A percentile compares a stretch with the other conserved stretches of the same genome.
phyloP scores from a whole-genome alignment of 2,888 invertebrate species.

The Harpagoxenus sublaevis region DNA sequence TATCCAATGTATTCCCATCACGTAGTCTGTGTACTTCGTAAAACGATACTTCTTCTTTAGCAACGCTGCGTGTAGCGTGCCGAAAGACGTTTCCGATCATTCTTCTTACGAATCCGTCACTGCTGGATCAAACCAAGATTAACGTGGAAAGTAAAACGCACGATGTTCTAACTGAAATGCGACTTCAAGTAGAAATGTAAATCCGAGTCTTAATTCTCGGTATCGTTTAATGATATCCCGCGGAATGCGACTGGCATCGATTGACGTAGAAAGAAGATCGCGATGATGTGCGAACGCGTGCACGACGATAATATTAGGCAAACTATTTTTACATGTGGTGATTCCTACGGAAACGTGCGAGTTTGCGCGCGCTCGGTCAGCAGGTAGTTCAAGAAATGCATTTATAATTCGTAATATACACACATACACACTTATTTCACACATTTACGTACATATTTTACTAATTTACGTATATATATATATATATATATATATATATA shows the following conservation, averaged over 20 bases:
- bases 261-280: neutral
- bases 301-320: slow-evolving; percentile 61
- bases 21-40: slow-evolving; percentile 13
- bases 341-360: slow-evolving; percentile 60
- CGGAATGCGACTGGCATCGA: slow-evolving; percentile 21
- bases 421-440: neutral
- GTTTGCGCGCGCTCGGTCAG: slow-evolving; percentile 34
- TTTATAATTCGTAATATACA: slow-evolving; percentile 57
- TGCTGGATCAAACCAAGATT: neutral
- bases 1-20: slow-evolving; percentile 16
- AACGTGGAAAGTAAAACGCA: neutral
- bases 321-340: slow-evolving; percentile 74
- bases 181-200: neutral
- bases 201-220: neutral
- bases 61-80: neutral
- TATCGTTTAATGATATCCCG: slow-evolving; percentile 20
- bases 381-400: slow-evolving; percentile 59
- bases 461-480: neutral
- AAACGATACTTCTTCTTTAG: slow-evolving; percentile 41
- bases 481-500: neutral
- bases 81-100: slow-evolving; percentile 21
- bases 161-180: slow-evolving; percentile 20
- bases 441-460: neutral
- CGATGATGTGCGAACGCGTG: slow-evolving; percentile 4
- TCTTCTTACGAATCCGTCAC: neutral